These are phyloP conservation scores for Eremophila alpestris DNA, from an alignment of 2,797 vertebrate species.

Conservation along the genomic window DNA sequence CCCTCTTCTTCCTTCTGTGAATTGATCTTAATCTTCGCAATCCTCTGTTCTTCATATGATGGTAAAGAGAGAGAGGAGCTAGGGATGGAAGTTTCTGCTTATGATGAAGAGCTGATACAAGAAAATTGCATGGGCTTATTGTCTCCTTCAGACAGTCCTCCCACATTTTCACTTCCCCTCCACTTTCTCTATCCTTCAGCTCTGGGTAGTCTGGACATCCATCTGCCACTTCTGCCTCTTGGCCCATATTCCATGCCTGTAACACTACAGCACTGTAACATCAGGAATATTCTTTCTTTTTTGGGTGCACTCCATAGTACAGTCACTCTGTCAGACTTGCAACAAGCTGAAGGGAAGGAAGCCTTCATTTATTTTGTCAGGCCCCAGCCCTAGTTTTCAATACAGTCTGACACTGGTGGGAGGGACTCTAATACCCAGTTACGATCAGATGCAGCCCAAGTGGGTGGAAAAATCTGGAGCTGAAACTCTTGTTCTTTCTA, in stretches of 20 bases:
- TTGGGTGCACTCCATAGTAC: background rate
- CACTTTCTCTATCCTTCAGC: background rate
- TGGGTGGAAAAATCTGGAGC: background rate
- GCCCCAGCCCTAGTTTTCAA: background rate
- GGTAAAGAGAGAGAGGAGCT: background rate
- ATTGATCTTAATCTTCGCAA: background rate
- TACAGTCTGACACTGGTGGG: background rate
- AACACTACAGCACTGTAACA: background rate
- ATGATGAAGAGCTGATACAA: background rate
- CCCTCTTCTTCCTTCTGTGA: background rate
- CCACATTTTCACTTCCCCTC: background rate
- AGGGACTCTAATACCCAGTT: background rate
- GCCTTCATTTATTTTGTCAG: background rate
- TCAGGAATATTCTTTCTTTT: background rate
- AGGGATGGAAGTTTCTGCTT: background rate
- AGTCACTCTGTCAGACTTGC: background rate
- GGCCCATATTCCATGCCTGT: background rate
- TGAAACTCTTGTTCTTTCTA: background rate
- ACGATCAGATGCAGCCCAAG: background rate
- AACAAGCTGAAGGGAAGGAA: background rate
- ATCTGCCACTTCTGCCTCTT: background rate
- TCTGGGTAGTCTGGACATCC: background rate
- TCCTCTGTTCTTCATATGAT: background rate
- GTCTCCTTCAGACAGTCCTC: background rate
- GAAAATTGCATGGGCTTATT: background rate